Percentiles rank a stretch among this genome's conserved stretches.
Evolutionary conservation across 2,797 vertebrate genomes (phyloP).

Genomic region (Enteromius treurensis): DNA sequence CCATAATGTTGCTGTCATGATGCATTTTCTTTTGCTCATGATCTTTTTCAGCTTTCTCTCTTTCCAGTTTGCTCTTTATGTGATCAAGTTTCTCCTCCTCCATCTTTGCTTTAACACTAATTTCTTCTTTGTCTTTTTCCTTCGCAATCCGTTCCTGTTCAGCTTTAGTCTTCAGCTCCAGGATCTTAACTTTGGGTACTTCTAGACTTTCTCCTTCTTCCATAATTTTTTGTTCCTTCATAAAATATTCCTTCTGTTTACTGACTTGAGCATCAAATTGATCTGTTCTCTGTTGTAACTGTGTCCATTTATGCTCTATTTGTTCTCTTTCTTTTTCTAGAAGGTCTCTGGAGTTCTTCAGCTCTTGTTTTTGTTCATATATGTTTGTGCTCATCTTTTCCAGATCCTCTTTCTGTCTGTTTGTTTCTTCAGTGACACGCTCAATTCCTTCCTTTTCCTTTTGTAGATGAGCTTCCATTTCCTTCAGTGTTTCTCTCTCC

Average conservation of each 20-base stretch:
- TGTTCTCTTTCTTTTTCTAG: constrained; percentile 9
- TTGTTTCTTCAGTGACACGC: constrained; percentile 9
- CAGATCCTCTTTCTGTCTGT: neutral
- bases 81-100: neutral
- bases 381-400: neutral
- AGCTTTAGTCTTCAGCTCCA: neutral
- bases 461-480: neutral
- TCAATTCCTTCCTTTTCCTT: neutral
- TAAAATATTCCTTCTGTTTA: neutral
- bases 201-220: constrained; percentile 14
- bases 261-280: neutral
- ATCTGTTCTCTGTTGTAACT: neutral
- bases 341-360: neutral
- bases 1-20: neutral
- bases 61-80: neutral
- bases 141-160: neutral
- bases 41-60: constrained; percentile 1
- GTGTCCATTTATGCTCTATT: neutral
- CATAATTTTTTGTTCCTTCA: neutral
- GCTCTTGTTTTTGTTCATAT: neutral
- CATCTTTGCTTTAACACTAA: neutral
- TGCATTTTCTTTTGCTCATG: neutral
- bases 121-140: constrained; percentile 4
- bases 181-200: neutral
- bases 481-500: neutral